Base-by-base conservation (phyloP, 2,888 invertebrate species). In the Tenthredo notha region DNA sequence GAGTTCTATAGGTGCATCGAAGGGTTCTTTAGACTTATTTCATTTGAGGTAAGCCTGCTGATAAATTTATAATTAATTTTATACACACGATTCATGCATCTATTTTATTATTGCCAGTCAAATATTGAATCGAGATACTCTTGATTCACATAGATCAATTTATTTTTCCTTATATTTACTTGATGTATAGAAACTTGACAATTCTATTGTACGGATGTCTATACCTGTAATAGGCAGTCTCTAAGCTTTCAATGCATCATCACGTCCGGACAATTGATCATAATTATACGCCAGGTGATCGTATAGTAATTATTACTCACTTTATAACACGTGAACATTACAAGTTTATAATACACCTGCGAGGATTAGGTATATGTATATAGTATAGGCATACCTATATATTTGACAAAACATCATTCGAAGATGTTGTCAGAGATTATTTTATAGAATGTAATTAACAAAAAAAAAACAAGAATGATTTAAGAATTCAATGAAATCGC, bases 201-300 rank as follows among this genome's bases (percentile, higher is more conserved):
- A 67, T 67, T 33, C 4, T 67, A 33, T 67, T 1, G 12, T 29
- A 29, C 67, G 67, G 18, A 67, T 67, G 29, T 15, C 25, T 18
- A 29, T 33, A 18, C 29, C 29, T 33, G 33, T 67, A 67, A 67
- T 61, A 33, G 33, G 25, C 6, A 33, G 15, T 33, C 18, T 25
- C 1, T 33, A 18, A 33, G 33, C 15, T 15, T 67, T 33, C 33
- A 29, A 67, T 67, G 67, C 67, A 67, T 67, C 33, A 67, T 67
- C 33, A 67, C 67, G 67, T 67, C 67, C 67, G 67, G 67, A 18
- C 67, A 67, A 67, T 67, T 67, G 33, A 67, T 67, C 67, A 67
- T 67, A 67, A 67, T 67, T 67, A 67, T 67, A 18, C 67, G 15
- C 67, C 67, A 67, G 67, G 18, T 67, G 67, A 1, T 67, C 33